A percentile compares a stretch with the other conserved stretches of the same genome.
These are phyloP conservation scores for Leucoma salicis DNA, from an alignment of 2,888 invertebrate species.

Conservation along the genomic window DNA sequence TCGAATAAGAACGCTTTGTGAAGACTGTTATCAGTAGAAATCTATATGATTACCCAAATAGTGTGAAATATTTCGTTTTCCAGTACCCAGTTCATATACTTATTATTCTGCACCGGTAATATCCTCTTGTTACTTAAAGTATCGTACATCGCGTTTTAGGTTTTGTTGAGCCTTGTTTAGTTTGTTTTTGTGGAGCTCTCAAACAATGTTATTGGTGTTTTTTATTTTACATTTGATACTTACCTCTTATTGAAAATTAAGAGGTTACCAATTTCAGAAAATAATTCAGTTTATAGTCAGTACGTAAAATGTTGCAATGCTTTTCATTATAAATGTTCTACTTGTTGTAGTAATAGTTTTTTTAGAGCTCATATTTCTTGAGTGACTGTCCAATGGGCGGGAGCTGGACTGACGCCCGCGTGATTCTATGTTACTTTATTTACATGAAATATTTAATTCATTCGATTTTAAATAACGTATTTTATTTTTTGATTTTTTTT, in stretches of 20 bases:
- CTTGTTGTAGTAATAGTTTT: constrained; percentile 38
- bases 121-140: constrained; percentile 33
- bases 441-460: background rate
- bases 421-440: constrained; percentile 49
- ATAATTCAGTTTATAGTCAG: constrained; percentile 10
- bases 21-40: constrained; percentile 60
- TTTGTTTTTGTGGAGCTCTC: constrained; percentile 56
- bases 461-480: background rate
- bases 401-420: constrained; percentile 53
- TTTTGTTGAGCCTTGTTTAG: constrained; percentile 54
- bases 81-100: constrained; percentile 40
- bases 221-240: too few relatives aligned
- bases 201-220: constrained; percentile 45
- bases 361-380: constrained; percentile 49
- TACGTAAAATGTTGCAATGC: constrained; percentile 15
- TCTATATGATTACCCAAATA: constrained; percentile 42
- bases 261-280: constrained; percentile 7
- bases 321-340: constrained; percentile 23
- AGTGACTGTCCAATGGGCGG: constrained; percentile 57
- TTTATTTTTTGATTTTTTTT: background rate
- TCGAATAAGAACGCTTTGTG: constrained; percentile 49
- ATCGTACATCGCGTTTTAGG: constrained; percentile 45
- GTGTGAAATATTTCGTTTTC: constrained; percentile 42
- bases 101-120: constrained; percentile 34
- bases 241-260: too few relatives aligned